phyloP scores from a whole-genome alignment of 2,888 invertebrate species.

The Ashinkailepas kermadecensis region DNA sequence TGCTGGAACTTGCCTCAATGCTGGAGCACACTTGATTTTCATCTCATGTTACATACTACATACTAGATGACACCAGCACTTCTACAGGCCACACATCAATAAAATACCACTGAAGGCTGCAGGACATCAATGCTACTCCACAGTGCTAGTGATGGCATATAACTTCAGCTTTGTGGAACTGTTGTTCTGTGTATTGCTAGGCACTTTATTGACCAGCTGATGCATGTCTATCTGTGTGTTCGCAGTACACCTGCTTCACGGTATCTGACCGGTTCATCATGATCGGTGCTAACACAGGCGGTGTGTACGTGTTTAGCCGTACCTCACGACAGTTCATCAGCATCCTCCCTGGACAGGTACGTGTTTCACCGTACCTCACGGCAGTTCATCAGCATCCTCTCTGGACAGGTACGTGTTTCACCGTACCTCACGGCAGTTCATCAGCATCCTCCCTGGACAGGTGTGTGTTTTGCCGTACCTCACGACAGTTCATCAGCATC shows the following conservation, averaged over 20 bases:
- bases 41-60: too few species aligned
- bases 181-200: too few species aligned
- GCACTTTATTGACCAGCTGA: too few species aligned
- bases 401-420: neutral
- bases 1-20: too few species aligned
- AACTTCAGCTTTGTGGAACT: too few species aligned
- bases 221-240: neutral
- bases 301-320: neutral
- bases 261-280: neutral
- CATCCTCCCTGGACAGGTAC: neutral
- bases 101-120: too few species aligned
- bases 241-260: conserved; percentile 1
- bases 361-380: neutral
- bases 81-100: too few species aligned
- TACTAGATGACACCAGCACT: too few species aligned
- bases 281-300: neutral
- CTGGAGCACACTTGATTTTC: too few species aligned
- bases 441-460: conserved; percentile 6
- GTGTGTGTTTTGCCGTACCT: neutral
- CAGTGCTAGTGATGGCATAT: too few species aligned
- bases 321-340: conserved; percentile 5
- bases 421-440: neutral
- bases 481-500: conserved; percentile 9
- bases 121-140: too few species aligned
- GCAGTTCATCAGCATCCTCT: neutral